A percentile compares a stretch with the other conserved stretches of the same genome.
These are phyloP conservation scores for Strigamia maritima DNA, from an alignment of 2,888 invertebrate species.

Conservation along the genomic window DNA sequence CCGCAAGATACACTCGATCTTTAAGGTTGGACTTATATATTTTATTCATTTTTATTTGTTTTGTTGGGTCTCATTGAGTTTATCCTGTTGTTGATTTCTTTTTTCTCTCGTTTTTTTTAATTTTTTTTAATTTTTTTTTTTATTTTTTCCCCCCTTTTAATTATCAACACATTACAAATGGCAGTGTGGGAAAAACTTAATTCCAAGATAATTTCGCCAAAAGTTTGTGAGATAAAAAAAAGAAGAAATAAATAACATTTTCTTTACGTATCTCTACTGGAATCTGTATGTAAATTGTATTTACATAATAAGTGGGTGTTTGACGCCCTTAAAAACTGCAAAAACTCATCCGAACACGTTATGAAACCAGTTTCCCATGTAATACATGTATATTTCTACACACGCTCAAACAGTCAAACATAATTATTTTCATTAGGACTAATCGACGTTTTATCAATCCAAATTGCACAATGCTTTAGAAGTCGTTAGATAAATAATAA, in stretches of 20 bases:
- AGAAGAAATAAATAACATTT: not conserved
- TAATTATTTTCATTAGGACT: not conserved
- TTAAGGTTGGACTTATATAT: not conserved
- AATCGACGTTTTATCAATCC: not conserved
- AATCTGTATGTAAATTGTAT: not conserved
- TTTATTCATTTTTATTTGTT: not conserved
- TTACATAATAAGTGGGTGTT: not conserved
- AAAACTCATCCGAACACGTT: not conserved
- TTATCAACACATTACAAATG: no score
- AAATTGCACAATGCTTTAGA: not conserved
- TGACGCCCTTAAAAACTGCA: not conserved
- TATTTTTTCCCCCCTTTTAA: no score
- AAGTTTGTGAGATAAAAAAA: no score
- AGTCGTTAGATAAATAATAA: no score
- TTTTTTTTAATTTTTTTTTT: not conserved
- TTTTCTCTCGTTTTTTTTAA: no score
- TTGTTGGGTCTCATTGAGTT: not conserved
- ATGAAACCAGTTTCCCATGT: not conserved
- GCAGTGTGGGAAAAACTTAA: no score
- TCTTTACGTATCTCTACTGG: not conserved
- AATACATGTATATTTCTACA: not conserved
- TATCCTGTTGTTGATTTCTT: not conserved
- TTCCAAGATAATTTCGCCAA: no score
- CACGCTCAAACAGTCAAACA: not conserved
- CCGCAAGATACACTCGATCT: not conserved